These are phyloP conservation scores for Vannuccia rotundouncinata DNA, from an alignment of 2,888 invertebrate species.

Conservation along the genomic window DNA sequence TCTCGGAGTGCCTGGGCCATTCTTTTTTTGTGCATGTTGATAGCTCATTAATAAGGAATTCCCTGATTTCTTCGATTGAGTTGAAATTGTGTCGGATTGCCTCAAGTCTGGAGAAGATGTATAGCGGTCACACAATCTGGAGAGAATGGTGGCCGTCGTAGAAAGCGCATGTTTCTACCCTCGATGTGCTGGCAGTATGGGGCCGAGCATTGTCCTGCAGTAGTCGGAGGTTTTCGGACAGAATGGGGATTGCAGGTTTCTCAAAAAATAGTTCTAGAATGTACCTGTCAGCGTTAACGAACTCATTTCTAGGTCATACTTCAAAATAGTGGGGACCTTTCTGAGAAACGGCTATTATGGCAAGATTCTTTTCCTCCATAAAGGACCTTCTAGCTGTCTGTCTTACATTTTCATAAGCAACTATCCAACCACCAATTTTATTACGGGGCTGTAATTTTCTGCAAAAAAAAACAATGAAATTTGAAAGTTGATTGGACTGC, in stretches of 20 bases:
- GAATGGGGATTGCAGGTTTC: not conserved
- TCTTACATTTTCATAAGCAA: not conserved
- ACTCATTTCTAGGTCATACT: not conserved
- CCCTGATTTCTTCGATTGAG: not conserved
- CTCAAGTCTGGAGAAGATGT: not conserved
- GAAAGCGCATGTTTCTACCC: not conserved
- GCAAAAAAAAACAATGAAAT: not conserved
- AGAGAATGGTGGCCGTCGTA: slow-evolving; percentile 32
- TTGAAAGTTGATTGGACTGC: too few species aligned
- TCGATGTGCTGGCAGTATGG: slow-evolving; percentile 30
- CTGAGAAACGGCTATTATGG: slow-evolving; percentile 21
- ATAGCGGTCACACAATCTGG: slow-evolving; percentile 30
- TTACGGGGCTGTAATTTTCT: slow-evolving; percentile 13
- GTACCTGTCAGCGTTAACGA: not conserved
- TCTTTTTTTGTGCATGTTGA: not conserved
- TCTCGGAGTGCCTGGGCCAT: not conserved
- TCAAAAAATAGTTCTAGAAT: not conserved
- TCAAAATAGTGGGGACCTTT: slow-evolving; percentile 1
- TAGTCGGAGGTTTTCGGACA: not conserved
- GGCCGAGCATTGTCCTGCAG: slow-evolving; percentile 33
- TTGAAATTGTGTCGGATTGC: not conserved
- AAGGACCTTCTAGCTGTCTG: not conserved
- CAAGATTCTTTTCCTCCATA: not conserved
- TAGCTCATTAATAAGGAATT: not conserved
- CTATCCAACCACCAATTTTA: slow-evolving; percentile 28